Evolutionary conservation across 2,113 vertebrate species (phyloP).

Genomic region (Gila orcuttii): DNA sequence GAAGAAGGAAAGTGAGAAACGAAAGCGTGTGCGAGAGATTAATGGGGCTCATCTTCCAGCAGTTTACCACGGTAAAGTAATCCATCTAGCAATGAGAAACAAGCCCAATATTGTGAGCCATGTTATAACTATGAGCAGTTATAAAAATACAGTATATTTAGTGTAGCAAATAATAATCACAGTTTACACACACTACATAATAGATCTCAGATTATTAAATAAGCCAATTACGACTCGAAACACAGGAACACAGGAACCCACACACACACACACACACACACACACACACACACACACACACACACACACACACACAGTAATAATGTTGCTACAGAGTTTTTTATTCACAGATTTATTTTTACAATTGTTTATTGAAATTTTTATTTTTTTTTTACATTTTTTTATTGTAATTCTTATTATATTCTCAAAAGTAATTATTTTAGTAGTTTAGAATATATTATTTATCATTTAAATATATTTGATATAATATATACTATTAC

Average conservation of each 20-base stretch:
- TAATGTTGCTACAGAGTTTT: not conserved
- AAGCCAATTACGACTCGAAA: no score
- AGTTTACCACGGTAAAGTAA: conserved; percentile 38
- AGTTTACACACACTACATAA: not conserved
- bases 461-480: not conserved
- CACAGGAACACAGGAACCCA: no score
- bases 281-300: no score
- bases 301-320: not conserved
- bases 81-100: conserved; percentile 55
- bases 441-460: not conserved
- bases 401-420: not conserved
- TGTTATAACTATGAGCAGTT: conserved; percentile 17
- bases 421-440: not conserved
- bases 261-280: not conserved
- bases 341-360: not conserved
- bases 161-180: conserved; percentile 14
- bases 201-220: no score
- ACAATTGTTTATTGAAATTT: not conserved
- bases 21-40: conserved; percentile 39
- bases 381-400: not conserved
- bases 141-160: conserved; percentile 36
- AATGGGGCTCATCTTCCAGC: conserved; percentile 44
- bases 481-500: no score
- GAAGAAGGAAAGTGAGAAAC: conserved; percentile 5
- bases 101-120: conserved; percentile 55